Base-by-base conservation (phyloP, 1,140 invertebrate genomes). In the Callitettix versicolor region DNA sequence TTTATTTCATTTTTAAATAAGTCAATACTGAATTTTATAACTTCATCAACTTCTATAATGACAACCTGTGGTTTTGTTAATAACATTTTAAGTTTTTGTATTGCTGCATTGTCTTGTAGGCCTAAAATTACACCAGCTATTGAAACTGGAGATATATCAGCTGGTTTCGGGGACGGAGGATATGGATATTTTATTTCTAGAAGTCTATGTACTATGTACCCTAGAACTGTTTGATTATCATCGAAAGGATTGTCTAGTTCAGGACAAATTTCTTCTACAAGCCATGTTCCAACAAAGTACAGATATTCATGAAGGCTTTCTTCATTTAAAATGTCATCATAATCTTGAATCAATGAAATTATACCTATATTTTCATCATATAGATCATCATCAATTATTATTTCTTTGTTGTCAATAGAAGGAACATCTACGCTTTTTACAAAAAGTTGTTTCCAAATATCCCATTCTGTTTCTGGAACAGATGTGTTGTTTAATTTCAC, bases 1-100 rank as follows among this genome's bases (percentile, higher is more conserved):
- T 22, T 11, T 14, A 36, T 9, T 51, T 60, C 44, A 26, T 36
- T 46, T 34, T 57, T 26, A 44, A 48, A 61, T n/a, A 17, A 61
- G 40, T 70, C 59, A 1, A 81, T 59, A 62, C 78, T 79, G 67
- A 70, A 75, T 59, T 79, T 75, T 15, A 80, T 72, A 11, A 73
- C 75, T 34, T 75, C 67, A 57, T 75, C 69, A 30, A 80, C 56
- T 7, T 73, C 64, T 18, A 81, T 66, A 20, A 80, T 69, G 48
- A 69, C 65, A 47, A 82, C 72, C 55, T 71, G 69, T 47, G 63
- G 61, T 6, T 66, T 60, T 24, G 69, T 64, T 34, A 80, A 62
- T 21, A 80, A 65, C 34, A 58, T 65, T 62, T 73, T 69, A 58
- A 81, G 65, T 11, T 30, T 56, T 36, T 56, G 48, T 3, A 54